These are phyloP conservation scores for Charanyca ferruginea DNA, from an alignment of 2,888 invertebrate genomes.

Conservation along the genomic window DNA sequence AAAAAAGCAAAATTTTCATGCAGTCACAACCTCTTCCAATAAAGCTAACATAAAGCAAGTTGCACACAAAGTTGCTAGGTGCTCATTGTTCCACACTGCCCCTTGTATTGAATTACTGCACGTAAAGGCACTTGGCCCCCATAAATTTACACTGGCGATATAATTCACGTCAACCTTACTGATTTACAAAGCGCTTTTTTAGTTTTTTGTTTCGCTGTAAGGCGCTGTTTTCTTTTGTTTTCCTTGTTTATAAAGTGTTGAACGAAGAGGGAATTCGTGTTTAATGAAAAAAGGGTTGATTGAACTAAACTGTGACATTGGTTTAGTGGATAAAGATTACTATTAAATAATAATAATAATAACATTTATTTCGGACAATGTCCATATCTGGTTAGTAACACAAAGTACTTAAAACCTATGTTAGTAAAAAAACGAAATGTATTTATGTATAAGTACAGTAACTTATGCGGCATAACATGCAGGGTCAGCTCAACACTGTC, in stretches of 20 bases:
- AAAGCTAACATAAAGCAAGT: constrained; percentile 31
- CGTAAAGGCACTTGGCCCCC: constrained; percentile 65
- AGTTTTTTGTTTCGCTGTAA: constrained; percentile 63
- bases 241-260: background rate
- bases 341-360: too few relatives aligned
- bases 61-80: constrained; percentile 31
- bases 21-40: constrained; percentile 15
- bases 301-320: background rate
- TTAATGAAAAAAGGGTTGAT: background rate
- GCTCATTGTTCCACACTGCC: constrained; percentile 53
- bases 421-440: too few relatives aligned
- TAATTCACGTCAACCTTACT: constrained; percentile 79
- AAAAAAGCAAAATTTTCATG: too few relatives aligned
- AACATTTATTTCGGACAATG: too few relatives aligned
- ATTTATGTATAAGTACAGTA: too few relatives aligned
- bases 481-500: too few relatives aligned
- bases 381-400: too few relatives aligned
- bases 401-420: too few relatives aligned
- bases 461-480: too few relatives aligned
- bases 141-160: constrained; percentile 79
- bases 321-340: background rate
- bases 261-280: background rate
- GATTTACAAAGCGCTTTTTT: constrained; percentile 75
- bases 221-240: constrained; percentile 32
- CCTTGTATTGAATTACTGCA: constrained; percentile 65